These are phyloP conservation scores for Notothenia coriiceps DNA, from an alignment of 2,113 vertebrate genomes.

Conservation along the genomic window DNA sequence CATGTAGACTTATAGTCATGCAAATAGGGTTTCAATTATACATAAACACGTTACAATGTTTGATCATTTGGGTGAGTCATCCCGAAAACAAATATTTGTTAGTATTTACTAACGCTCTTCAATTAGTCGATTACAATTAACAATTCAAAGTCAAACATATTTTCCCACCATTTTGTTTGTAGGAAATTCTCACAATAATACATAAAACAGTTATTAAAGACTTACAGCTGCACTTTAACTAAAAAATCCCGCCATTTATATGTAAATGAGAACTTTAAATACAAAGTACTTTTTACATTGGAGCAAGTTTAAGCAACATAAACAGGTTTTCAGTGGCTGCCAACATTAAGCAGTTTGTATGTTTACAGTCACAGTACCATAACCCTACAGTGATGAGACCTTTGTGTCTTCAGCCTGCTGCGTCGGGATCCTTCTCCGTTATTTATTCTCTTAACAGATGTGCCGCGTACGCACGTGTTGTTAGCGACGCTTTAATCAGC, in stretches of 20 bases:
- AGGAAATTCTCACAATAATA: too few relatives aligned
- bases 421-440: slow-evolving; percentile 2
- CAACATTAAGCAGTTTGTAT: background rate
- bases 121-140: background rate
- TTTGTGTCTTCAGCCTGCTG: background rate
- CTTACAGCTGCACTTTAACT: background rate
- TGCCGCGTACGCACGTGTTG: slow-evolving; percentile 17
- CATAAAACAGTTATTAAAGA: too few relatives aligned
- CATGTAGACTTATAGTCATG: background rate
- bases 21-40: too few relatives aligned
- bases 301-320: background rate
- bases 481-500: slow-evolving; percentile 49
- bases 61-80: background rate
- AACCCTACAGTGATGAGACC: background rate
- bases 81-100: background rate
- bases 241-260: background rate
- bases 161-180: background rate
- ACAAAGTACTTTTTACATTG: background rate
- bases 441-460: slow-evolving; percentile 36
- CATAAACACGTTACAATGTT: too few relatives aligned
- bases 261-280: background rate
- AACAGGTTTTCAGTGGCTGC: background rate
- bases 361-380: background rate
- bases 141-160: background rate
- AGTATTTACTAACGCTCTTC: background rate